A percentile compares a stretch with the other conserved stretches of the same genome.
Conservation (phyloP, 2,113 vertebrate genomes). For the Prochilodus magdalenae region DNA sequence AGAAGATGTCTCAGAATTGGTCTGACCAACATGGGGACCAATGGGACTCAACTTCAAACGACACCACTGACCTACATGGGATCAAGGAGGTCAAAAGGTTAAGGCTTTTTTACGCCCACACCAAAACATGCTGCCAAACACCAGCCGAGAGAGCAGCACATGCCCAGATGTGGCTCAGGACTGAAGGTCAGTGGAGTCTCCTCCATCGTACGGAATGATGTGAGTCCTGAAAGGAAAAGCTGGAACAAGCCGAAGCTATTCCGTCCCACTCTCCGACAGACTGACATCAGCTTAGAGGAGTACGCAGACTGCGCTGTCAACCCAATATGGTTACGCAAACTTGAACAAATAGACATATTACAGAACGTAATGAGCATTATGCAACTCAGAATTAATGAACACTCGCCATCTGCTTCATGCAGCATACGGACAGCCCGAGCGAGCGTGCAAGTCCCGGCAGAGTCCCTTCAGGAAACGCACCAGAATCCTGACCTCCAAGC, state of each 20-base stretch:
- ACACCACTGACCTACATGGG: not conserved
- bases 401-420: not conserved
- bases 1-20: too few species aligned
- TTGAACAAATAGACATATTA: not conserved
- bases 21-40: not conserved
- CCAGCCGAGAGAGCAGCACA: not conserved
- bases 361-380: not conserved
- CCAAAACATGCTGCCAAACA: not conserved
- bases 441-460: not conserved
- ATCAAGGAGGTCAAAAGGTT: not conserved
- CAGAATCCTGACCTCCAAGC: not conserved
- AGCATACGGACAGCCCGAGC: not conserved
- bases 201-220: not conserved
- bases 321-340: not conserved
- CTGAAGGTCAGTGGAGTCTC: conserved; percentile 6
- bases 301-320: not conserved
- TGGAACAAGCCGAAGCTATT: not conserved
- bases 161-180: not conserved
- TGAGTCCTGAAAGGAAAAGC: too few species aligned
- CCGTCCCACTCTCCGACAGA: not conserved
- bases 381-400: conserved; percentile 1
- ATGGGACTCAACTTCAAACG: not conserved
- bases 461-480: not conserved
- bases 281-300: not conserved
- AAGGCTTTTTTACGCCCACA: not conserved